Evolutionary conservation across 2,797 vertebrate genomes (phyloP).

Genomic region (Aselliscus stoliczkanus): DNA sequence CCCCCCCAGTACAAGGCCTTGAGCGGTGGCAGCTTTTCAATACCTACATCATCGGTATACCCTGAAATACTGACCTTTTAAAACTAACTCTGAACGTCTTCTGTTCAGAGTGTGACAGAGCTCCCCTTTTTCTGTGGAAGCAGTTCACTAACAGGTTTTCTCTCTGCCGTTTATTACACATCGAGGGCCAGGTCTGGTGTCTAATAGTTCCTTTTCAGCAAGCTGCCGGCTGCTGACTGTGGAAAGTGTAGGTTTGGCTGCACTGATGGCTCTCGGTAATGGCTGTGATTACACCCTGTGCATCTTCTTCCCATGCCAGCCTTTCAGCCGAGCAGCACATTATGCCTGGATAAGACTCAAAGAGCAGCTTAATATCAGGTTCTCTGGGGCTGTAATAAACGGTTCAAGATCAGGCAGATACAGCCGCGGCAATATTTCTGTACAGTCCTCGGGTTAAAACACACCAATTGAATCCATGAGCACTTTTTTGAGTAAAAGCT

Average conservation of each 20-base stretch:
- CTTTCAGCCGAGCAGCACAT: conserved; percentile 81
- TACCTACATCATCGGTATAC: conserved; percentile 26
- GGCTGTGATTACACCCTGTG: conserved; percentile 87
- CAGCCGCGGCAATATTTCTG: conserved; percentile 77
- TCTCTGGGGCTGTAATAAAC: conserved; percentile 81
- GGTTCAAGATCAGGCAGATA: conserved; percentile 81
- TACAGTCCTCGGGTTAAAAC: conserved; percentile 69
- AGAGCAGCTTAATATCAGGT: conserved; percentile 84
- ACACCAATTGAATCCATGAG: conserved; percentile 54
- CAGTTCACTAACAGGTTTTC: conserved; percentile 76
- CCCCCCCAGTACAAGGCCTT: not conserved
- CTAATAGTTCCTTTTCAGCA: conserved; percentile 81
- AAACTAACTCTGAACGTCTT: conserved; percentile 25
- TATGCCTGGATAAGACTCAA: conserved; percentile 83
- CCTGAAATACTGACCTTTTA: conserved; percentile 68
- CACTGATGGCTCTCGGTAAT: conserved; percentile 82
- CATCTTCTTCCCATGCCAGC: conserved; percentile 81
- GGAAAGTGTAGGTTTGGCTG: conserved; percentile 83
- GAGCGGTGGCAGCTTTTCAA: conserved; percentile 54
- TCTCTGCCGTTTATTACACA: conserved; percentile 70
- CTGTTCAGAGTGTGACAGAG: conserved; percentile 55
- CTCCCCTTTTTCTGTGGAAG: conserved; percentile 66
- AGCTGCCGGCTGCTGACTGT: conserved; percentile 80
- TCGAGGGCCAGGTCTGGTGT: conserved; percentile 78
- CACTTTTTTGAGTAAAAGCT: conserved; percentile 61